Conservation (phyloP, 2,888 invertebrate genomes). For the Amiota communis region DNA sequence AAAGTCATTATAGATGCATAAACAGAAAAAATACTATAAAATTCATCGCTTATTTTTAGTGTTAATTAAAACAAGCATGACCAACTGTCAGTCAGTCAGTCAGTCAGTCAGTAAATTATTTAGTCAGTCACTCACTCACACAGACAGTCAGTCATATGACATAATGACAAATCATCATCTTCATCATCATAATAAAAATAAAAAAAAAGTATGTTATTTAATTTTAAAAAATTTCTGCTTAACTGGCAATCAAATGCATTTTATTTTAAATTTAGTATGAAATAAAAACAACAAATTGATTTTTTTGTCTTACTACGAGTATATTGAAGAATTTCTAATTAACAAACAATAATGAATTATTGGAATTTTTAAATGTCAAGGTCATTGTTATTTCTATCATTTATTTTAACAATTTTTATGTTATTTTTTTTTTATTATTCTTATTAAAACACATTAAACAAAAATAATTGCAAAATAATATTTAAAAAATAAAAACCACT, state of each 20-base stretch:
- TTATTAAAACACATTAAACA: background rate
- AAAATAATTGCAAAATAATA: background rate
- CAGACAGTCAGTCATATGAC: too few relatives aligned
- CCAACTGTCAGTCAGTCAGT: background rate
- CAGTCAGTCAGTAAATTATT: background rate
- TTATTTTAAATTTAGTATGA: background rate
- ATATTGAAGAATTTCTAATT: constrained; percentile 45
- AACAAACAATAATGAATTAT: constrained; percentile 56
- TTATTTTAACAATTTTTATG: constrained; percentile 7
- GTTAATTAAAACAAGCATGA: background rate
- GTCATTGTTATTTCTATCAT: constrained; percentile 35
- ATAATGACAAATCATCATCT: too few relatives aligned
- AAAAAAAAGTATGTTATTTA: background rate
- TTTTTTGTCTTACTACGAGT: constrained; percentile 19
- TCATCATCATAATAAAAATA: background rate
- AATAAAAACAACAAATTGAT: too few relatives aligned
- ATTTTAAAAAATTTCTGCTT: constrained; percentile 45
- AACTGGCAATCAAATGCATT: constrained; percentile 56
- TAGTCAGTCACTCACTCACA: too few relatives aligned
- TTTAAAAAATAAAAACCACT: background rate
- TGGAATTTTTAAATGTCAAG: constrained; percentile 55
- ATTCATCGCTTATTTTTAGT: background rate
- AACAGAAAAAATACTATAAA: background rate
- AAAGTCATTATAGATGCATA: too few relatives aligned
- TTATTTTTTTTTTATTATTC: background rate